These are phyloP conservation scores for Myrmecobius fasciatus DNA, from an alignment of 2,113 vertebrate genomes.

Conservation along the genomic window DNA sequence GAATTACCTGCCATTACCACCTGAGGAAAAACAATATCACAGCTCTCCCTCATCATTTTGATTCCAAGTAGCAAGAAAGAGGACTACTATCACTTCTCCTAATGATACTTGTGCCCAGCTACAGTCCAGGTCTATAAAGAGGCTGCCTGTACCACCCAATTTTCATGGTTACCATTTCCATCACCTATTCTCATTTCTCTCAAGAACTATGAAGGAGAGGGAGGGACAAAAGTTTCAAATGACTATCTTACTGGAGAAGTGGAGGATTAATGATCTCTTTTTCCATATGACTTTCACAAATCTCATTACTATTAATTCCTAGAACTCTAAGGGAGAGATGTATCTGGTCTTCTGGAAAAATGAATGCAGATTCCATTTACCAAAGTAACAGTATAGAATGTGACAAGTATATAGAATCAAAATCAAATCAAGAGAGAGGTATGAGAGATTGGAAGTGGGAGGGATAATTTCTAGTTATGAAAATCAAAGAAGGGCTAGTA, in stretches of 20 bases:
- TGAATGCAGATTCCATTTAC: not conserved
- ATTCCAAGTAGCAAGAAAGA: not conserved
- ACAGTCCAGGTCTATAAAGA: not conserved
- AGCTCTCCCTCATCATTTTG: not conserved
- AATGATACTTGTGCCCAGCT: not conserved
- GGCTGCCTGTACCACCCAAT: not conserved
- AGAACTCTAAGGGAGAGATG: not conserved
- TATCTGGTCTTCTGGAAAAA: not conserved
- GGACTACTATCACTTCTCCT: not conserved
- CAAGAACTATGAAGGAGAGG: not conserved
- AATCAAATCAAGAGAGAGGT: not conserved
- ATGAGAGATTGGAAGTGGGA: not conserved
- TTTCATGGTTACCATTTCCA: not conserved
- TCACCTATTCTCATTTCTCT: not conserved
- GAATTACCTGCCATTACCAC: not conserved
- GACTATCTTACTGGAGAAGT: not conserved
- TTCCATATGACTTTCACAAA: not conserved
- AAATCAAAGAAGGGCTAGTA: not conserved
- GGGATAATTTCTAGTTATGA: not conserved
- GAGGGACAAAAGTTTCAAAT: not conserved
- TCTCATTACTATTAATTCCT: not conserved
- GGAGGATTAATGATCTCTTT: not conserved
- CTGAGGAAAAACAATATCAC: not conserved
- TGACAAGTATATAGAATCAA: not conserved
- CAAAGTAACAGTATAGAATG: not conserved